Evolutionary conservation across 2,797 vertebrate species (phyloP), one percentile per base, ranked within the genome.

Genomic region (Periophthalmus magnuspinnatus): DNA sequence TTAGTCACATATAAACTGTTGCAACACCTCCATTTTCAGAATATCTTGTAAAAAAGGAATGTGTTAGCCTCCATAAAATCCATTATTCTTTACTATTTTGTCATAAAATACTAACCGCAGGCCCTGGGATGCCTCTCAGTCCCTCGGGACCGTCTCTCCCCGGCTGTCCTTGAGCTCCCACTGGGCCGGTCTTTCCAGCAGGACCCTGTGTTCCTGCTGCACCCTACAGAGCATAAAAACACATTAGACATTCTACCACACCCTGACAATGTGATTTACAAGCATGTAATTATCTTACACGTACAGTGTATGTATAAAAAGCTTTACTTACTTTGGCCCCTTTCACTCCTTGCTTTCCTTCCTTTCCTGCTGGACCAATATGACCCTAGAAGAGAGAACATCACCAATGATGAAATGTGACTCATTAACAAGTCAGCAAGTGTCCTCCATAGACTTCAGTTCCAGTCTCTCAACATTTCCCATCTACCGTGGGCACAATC

Each of bases 61-160:
- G 6, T 19, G 2, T 16, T 19, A 34, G 16, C 6, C 16, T 19
- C 21, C 41, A 38, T 11, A 21, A 60, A 34, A 58, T 33, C 6
- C 5, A 17, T 16, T 33, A 58, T 6, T 8, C n/a, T 54, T 7
- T 57, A 28, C 14, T 36, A 3, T 60, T 36, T 36, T 14, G 10
- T 38, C 22, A 50, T 54, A 70, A n/a, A 34, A 16, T 68, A 94
- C 96, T 95, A 71, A 98, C 97, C 71, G 89, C 93, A 38, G 96
- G 90, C 21, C 97, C 97, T 0, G 96, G 96, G 76, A 98, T 98
- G 33, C 97, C 97, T 1, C 80, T 90, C 34, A 97, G 90, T 9
- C 96, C 97, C 57, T 97, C 94, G 8, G 94, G 91, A 52, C 97
- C 96, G 0, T 81, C 41, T 11, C 74, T 92, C 3, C 97, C 97